phyloP scores from a whole-genome alignment of 2,888 invertebrate species.

The Exocentrus adspersus region DNA sequence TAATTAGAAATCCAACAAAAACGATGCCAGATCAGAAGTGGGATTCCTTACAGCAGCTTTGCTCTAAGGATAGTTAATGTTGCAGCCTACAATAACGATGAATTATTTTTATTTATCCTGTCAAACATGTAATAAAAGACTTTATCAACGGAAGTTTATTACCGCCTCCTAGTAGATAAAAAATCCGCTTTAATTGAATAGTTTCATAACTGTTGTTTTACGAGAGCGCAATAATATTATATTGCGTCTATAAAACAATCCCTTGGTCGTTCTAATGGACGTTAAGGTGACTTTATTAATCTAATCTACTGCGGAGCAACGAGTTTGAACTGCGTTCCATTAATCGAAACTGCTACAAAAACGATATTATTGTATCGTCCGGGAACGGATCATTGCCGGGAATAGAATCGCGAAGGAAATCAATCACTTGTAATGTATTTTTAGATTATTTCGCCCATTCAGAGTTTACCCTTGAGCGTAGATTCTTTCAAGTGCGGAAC shows the following conservation, averaged over 20 bases:
- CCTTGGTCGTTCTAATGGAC: not conserved
- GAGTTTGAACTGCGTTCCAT: too few species aligned
- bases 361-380: not conserved
- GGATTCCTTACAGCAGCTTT: too few species aligned
- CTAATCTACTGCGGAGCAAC: too few species aligned
- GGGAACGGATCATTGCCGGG: not conserved
- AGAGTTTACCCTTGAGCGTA: not conserved
- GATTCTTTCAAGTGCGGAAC: not conserved
- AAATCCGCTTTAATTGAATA: not conserved
- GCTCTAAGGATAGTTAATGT: too few species aligned
- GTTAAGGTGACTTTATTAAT: too few species aligned
- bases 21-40: too few species aligned
- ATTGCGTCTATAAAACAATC: not conserved
- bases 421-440: not conserved
- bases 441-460: not conserved
- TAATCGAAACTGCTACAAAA: too few species aligned
- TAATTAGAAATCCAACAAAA: too few species aligned
- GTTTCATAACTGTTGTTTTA: not conserved
- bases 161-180: not conserved
- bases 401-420: not conserved
- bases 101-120: too few species aligned
- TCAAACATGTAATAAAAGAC: too few species aligned
- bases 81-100: too few species aligned
- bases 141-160: too few species aligned
- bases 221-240: not conserved